phyloP scores from a whole-genome alignment of 2,113 vertebrate genomes.

The Forbesichthys agassizii region DNA sequence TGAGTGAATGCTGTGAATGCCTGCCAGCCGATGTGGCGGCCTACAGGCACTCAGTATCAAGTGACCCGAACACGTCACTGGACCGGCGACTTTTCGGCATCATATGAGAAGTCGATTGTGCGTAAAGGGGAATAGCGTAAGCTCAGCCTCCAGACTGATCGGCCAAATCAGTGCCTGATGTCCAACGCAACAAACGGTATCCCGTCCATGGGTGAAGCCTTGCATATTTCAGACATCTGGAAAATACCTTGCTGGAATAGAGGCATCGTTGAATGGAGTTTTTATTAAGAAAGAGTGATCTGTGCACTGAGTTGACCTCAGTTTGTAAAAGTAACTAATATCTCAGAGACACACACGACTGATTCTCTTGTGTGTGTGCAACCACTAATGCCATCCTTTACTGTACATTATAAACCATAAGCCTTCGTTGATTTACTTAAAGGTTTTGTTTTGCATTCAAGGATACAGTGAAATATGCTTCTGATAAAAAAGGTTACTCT shows the following conservation, averaged over 20 bases:
- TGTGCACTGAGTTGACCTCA: conserved; percentile 37
- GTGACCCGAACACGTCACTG: conserved; percentile 27
- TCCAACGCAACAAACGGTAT: conserved; percentile 45
- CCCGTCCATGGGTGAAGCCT: conserved; percentile 43
- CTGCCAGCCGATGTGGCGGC: conserved; percentile 16
- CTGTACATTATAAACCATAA: not conserved
- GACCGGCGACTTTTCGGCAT: conserved; percentile 32
- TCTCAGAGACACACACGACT: conserved; percentile 25
- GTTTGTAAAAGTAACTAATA: conserved; percentile 26
- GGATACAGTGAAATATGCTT: not conserved
- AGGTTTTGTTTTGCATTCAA: not conserved
- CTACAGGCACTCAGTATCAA: conserved; percentile 2
- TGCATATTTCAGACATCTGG: conserved; percentile 58
- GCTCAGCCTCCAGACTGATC: conserved; percentile 37
- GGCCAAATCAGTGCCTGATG: conserved; percentile 59
- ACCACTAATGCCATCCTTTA: conserved; percentile 18
- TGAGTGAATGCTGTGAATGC: not conserved
- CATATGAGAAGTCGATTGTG: conserved; percentile 56
- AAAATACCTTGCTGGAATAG: conserved; percentile 46
- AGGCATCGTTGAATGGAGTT: conserved; percentile 21
- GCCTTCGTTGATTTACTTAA: not conserved
- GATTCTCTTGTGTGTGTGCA: conserved; percentile 25
- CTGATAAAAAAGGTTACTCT: too few species aligned
- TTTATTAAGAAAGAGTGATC: conserved; percentile 45
- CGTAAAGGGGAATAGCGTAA: conserved; percentile 45